These are phyloP conservation scores for Oithona nana DNA, from an alignment of 2,888 invertebrate genomes.

Conservation along the genomic window DNA sequence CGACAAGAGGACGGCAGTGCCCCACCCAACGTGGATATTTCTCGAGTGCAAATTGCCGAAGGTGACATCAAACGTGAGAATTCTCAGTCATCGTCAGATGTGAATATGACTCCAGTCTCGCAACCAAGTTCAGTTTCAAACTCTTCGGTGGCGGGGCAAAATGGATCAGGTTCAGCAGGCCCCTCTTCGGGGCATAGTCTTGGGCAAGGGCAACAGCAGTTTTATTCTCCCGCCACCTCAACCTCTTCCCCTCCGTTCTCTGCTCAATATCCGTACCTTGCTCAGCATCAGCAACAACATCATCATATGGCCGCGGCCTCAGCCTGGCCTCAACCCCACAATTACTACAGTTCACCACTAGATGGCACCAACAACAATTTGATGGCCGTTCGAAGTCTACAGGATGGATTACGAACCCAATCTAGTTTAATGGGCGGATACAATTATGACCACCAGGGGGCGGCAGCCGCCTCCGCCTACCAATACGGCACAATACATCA, in stretches of 20 bases:
- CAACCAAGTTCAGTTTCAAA: too few relatives aligned
- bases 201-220: not conserved
- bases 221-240: not conserved
- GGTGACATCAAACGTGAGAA: not conserved
- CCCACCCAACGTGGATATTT: constrained; percentile 17
- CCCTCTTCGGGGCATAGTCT: too few relatives aligned
- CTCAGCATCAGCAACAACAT: not conserved
- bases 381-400: not conserved
- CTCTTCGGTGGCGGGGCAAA: too few relatives aligned
- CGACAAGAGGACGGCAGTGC: not conserved
- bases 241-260: not conserved
- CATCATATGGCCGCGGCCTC: too few relatives aligned
- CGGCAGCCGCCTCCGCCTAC: not conserved
- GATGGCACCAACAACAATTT: not conserved
- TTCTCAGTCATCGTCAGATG: too few relatives aligned
- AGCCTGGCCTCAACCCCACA: not conserved
- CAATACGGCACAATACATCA: not conserved
- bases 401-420: too few relatives aligned
- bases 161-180: too few relatives aligned
- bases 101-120: too few relatives aligned
- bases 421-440: too few relatives aligned
- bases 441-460: not conserved
- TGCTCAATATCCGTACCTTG: not conserved
- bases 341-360: not conserved
- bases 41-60: constrained; percentile 5